Percentiles rank a stretch among this genome's conserved stretches.
phyloP scores from a whole-genome alignment of 1,140 invertebrate genomes.

The Neomicropteryx cornuta region DNA sequence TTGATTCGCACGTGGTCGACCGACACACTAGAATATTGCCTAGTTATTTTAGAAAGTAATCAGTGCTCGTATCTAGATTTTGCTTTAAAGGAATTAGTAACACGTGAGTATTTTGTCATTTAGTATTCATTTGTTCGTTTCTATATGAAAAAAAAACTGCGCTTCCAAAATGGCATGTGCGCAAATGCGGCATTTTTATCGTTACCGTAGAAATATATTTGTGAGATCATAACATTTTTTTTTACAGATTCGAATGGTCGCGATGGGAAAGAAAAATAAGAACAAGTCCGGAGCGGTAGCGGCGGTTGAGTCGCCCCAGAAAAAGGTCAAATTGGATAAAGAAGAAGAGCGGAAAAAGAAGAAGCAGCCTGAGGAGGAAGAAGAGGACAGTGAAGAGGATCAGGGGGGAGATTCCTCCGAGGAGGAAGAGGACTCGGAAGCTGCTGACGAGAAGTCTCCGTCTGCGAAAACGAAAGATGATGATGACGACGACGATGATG shows the following conservation, averaged over 20 bases:
- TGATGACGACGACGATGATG: too few species aligned
- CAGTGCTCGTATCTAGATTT: too few species aligned
- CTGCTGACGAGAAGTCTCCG: conserved; percentile 15
- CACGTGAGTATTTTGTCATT: too few species aligned
- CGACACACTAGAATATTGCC: too few species aligned
- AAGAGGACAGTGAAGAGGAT: conserved; percentile 23
- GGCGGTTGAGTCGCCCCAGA: conserved; percentile 18
- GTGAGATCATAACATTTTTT: conserved; percentile 11
- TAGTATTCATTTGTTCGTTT: too few species aligned
- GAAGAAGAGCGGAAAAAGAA: too few species aligned
- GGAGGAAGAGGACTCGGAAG: conserved; percentile 16
- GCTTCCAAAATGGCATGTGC: background rate
- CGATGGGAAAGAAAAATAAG: conserved; percentile 25
- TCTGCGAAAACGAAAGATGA: too few species aligned
- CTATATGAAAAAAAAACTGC: too few species aligned
- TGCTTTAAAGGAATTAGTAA: too few species aligned
- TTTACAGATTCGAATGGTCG: conserved; percentile 18
- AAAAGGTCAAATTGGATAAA: too few species aligned
- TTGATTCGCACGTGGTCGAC: too few species aligned
- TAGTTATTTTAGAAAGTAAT: too few species aligned
- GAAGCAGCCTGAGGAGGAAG: conserved; percentile 20
- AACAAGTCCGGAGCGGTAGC: conserved; percentile 19
- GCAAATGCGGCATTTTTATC: background rate
- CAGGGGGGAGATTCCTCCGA: conserved; percentile 22
- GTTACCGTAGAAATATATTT: background rate